Evolutionary conservation across 1,140 invertebrate species (phyloP), one percentile per base, ranked within the genome.

Genomic region (Temnothorax longispinosus): DNA sequence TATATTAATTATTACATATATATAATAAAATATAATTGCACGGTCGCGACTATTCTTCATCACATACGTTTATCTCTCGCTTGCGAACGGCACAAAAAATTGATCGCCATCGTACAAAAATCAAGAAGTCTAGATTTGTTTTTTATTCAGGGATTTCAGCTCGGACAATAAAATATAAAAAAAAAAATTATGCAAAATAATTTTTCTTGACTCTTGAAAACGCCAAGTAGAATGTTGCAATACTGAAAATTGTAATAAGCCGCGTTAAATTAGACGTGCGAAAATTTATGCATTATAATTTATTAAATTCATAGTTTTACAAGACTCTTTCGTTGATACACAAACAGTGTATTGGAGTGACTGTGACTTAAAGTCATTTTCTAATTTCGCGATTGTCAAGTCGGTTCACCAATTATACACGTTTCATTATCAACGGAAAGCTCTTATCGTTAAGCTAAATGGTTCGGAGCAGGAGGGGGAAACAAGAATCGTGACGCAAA

Each of bases 361-460:
- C 7, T 56, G 44, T 58, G 18, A 60, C 62, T 47, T 65, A 52
- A 18, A 35, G 27, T 11, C 11, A 13, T 54, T 38, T 44, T 58
- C 27, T 18, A 44, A 32, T 18, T 35, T n/a, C 64, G 3, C 11
- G 32, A 67, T 32, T 21, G 6, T 52, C 35, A 13, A 75, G n/a
- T 44, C 15, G 15, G 18, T 67, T 38, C 18, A 38, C 21, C 35
- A 5, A n/a, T n/a, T 27, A 74, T 41, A 54, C 18, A 52, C 18
- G 35, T 75, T 75, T 58, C n/a, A 3, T 72, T 38, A 74, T 80
- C 77, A 69, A 38, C 35, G 47, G 41, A 38, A 71, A 74, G 2
- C 10, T 27, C 1, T 89, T 81, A 89, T 86, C 54, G 41, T 52
- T 89, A 77, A 60, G 35, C 21, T 89, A 87, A 56, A 21, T 52